A percentile compares a stretch with the other conserved stretches of the same genome.
Conservation (phyloP, 1,140 invertebrate genomes). For the Megalopta genalis region DNA sequence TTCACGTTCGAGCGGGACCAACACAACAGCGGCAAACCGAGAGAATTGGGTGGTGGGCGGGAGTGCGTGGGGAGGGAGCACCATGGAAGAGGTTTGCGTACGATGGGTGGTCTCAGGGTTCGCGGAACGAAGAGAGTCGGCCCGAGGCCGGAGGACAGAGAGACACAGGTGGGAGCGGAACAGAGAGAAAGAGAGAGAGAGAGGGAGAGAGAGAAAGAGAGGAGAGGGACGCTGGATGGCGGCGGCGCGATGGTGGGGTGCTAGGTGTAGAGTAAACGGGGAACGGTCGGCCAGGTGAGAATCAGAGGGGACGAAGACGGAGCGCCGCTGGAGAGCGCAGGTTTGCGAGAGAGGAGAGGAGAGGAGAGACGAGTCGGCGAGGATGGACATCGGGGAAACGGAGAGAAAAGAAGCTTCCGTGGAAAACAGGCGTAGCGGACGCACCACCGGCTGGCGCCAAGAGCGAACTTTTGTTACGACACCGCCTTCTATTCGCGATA, state of each 20-base stretch:
- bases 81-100: not conserved
- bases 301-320: not conserved
- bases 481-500: constrained; percentile 41
- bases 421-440: constrained; percentile 20
- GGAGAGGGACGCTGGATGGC: not conserved
- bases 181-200: not conserved
- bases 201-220: not conserved
- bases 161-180: constrained; percentile 3
- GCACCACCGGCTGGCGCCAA: constrained; percentile 14
- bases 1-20: constrained; percentile 6
- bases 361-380: not conserved
- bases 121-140: constrained; percentile 35
- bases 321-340: constrained; percentile 30
- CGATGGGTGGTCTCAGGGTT: constrained; percentile 24
- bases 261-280: constrained; percentile 13
- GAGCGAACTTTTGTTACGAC: constrained; percentile 38
- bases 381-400: not conserved
- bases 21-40: too few species aligned
- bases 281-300: constrained; percentile 5
- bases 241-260: not conserved
- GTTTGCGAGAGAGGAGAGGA: not conserved
- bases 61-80: not conserved
- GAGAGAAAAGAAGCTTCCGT: too few species aligned
- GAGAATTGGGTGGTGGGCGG: too few species aligned
- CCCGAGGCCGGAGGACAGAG: not conserved